These are phyloP conservation scores for Ceratina calcarata DNA, from an alignment of 1,140 invertebrate genomes.

Conservation along the genomic window DNA sequence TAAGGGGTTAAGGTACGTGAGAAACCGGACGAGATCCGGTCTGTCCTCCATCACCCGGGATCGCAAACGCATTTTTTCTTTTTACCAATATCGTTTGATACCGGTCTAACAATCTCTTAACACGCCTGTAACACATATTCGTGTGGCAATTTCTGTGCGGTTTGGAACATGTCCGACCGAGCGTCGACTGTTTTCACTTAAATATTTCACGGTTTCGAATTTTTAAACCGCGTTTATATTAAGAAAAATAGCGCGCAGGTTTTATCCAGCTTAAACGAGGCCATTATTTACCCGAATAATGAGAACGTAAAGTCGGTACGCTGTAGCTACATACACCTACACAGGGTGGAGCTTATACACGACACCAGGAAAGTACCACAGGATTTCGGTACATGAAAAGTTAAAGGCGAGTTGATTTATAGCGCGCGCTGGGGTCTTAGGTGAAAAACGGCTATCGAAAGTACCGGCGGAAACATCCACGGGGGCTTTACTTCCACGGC, in stretches of 20 bases:
- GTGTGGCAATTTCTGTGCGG: too few species aligned
- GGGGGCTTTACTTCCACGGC: slow-evolving; percentile 3
- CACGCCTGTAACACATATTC: too few species aligned
- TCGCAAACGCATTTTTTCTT: slow-evolving; percentile 33
- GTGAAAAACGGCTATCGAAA: slow-evolving; percentile 47
- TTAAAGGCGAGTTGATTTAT: slow-evolving; percentile 45
- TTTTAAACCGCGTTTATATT: neutral
- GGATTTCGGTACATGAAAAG: slow-evolving; percentile 45
- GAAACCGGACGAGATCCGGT: slow-evolving; percentile 28
- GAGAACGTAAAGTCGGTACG: neutral
- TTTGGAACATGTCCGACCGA: too few species aligned
- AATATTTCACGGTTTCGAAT: neutral
- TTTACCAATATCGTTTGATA: slow-evolving; percentile 10
- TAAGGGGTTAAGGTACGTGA: slow-evolving; percentile 57
- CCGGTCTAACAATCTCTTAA: neutral
- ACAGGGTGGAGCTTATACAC: neutral
- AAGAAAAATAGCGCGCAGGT: neutral
- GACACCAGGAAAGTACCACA: slow-evolving; percentile 13
- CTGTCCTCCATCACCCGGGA: neutral
- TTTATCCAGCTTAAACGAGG: neutral
- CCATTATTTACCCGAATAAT: slow-evolving; percentile 4
- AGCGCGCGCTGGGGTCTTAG: slow-evolving; percentile 3
- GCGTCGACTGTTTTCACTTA: too few species aligned
- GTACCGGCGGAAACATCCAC: slow-evolving; percentile 16
- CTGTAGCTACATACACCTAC: neutral